Evolutionary conservation across 2,113 vertebrate genomes (phyloP), one percentile per base, ranked within the genome.

Genomic region (Pedetes capensis): DNA sequence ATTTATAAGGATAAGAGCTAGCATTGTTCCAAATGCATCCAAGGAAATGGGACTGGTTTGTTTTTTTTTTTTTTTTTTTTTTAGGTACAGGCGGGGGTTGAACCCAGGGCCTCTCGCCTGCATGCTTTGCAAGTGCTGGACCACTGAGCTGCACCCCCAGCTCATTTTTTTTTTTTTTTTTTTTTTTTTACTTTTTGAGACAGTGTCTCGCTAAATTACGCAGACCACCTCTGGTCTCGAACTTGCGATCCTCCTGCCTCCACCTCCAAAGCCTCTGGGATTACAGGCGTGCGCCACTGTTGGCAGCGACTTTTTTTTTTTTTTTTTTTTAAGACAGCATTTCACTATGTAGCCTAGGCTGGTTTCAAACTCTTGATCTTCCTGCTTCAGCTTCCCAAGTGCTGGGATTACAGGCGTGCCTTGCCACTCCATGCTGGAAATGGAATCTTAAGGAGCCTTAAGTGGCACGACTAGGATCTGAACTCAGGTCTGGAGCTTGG

Each of bases 11-110:
- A 72, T 37, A 20, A 47, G 51, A 32, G 9, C 42, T 55, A 44
- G 42, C 29, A 5, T 18, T 2, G 8, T 8, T 34, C 53, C 63
- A 11, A 1, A 1, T 5, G 13, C 37, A 2, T 29, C 32, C 8
- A 22, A 64, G 34, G 32, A 64, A 68, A 27, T 4, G 2, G 11
- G 17, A 82, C 6, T 8, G 13, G 34, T 66, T 66, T n/a, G n/a
- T 42, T 32, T 61, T 74, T 44, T 44, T 10, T 72, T 27, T n/a
- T n/a, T n/a, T n/a, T n/a, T n/a, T n/a, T n/a, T n/a, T n/a, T n/a
- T n/a, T n/a, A n/a, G n/a, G n/a, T n/a, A n/a, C n/a, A n/a, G n/a
- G n/a, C n/a, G n/a, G n/a, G n/a, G n/a, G n/a, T n/a, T n/a, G n/a
- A n/a, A n/a, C n/a, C n/a, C n/a, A n/a, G n/a, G n/a, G n/a, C n/a